Evolutionary conservation across 2,113 vertebrate genomes (phyloP).

Genomic region (Promerops cafer): DNA sequence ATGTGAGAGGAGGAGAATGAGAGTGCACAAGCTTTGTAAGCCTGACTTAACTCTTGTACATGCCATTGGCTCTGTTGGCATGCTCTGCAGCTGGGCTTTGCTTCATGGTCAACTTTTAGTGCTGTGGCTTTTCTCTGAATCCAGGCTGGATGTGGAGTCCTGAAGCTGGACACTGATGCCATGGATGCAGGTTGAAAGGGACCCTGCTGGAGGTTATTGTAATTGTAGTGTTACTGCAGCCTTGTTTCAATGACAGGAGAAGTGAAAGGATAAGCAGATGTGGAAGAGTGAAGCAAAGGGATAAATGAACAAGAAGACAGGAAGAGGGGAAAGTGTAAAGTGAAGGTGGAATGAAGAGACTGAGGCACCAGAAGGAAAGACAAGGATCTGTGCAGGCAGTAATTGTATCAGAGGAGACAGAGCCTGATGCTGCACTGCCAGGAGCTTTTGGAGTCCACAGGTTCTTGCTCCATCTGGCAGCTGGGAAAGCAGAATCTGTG

Average conservation of each 20-base stretch:
- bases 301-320: not conserved
- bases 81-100: not conserved
- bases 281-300: not conserved
- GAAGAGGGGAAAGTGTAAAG: not conserved
- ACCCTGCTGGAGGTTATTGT: not conserved
- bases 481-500: not conserved
- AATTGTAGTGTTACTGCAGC: not conserved
- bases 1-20: not conserved
- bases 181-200: not conserved
- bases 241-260: not conserved
- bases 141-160: not conserved
- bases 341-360: not conserved
- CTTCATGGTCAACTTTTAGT: not conserved
- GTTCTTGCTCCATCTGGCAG: not conserved
- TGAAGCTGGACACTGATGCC: not conserved
- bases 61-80: not conserved
- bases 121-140: not conserved
- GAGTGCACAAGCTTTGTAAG: not conserved
- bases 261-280: not conserved
- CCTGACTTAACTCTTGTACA: not conserved
- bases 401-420: not conserved
- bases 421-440: not conserved
- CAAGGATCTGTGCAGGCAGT: not conserved
- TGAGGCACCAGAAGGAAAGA: not conserved
- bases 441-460: not conserved